Evolutionary conservation across 1,140 invertebrate species (phyloP).

Genomic region (Camponotus pennsylvanicus): DNA sequence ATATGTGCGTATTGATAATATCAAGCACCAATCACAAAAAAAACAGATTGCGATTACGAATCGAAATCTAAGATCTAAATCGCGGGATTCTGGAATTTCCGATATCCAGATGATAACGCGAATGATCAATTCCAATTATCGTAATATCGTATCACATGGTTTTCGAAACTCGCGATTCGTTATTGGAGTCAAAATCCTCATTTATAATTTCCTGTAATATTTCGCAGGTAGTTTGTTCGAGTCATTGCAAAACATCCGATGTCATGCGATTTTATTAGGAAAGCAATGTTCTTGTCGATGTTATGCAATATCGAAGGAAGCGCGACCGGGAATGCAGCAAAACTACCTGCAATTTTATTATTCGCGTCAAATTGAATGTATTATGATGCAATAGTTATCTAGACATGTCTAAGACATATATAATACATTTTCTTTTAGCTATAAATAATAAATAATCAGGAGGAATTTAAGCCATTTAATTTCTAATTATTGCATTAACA

Average conservation of each 20-base stretch:
- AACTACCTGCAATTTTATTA: background rate
- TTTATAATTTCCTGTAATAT: background rate
- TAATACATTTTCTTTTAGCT: background rate
- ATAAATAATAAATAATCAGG: background rate
- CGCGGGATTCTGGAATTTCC: background rate
- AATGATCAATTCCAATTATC: background rate
- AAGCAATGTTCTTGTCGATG: slow-evolving; percentile 11
- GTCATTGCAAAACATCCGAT: background rate
- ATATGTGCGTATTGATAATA: background rate
- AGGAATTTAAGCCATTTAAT: background rate
- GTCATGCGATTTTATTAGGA: background rate
- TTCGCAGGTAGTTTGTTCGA: background rate
- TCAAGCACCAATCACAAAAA: slow-evolving; percentile 12
- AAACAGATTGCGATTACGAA: background rate
- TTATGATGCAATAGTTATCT: background rate
- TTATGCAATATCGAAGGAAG: slow-evolving; percentile 14
- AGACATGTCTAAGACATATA: background rate
- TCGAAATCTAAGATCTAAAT: slow-evolving; percentile 13
- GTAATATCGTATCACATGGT: background rate
- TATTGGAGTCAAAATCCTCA: background rate
- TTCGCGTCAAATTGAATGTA: background rate
- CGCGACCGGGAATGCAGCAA: background rate
- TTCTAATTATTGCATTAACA: background rate
- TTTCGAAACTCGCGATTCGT: background rate
- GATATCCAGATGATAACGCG: background rate